phyloP scores from a whole-genome alignment of 2,888 invertebrate genomes.

The Nemapogon koenigi region DNA sequence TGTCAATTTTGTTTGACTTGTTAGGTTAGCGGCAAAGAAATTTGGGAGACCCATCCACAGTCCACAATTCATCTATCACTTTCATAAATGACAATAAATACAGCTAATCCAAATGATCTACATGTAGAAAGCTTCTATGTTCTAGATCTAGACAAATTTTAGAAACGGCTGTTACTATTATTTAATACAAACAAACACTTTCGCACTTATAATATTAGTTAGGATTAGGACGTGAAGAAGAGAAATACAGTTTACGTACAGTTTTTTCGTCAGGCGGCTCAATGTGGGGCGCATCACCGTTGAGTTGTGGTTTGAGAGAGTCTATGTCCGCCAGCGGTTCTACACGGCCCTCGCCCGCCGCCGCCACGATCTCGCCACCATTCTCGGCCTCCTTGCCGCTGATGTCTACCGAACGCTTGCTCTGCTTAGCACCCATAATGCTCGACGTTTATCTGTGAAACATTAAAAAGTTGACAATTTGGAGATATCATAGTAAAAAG shows the following conservation, averaged over 20 bases:
- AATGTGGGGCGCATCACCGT: constrained; percentile 72
- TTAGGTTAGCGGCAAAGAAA: too few relatives aligned
- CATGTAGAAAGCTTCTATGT: too few relatives aligned
- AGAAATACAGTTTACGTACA: constrained; percentile 49
- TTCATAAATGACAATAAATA: too few relatives aligned
- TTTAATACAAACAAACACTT: too few relatives aligned
- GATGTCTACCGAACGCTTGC: constrained; percentile 87
- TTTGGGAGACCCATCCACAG: too few relatives aligned
- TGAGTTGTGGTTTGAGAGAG: constrained; percentile 75
- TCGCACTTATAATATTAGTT: too few relatives aligned
- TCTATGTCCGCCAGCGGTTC: constrained; percentile 81
- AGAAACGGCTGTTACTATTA: too few relatives aligned
- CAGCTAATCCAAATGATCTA: too few relatives aligned
- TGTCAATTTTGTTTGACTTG: too few relatives aligned
- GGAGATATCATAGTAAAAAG: constrained; percentile 1
- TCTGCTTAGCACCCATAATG: constrained; percentile 86
- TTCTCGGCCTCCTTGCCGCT: constrained; percentile 73
- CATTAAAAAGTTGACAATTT: background rate
- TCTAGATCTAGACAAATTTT: too few relatives aligned
- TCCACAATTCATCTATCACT: too few relatives aligned
- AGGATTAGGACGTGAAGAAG: too few relatives aligned
- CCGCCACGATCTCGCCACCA: constrained; percentile 65
- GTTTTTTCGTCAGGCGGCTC: constrained; percentile 61
- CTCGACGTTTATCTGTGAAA: constrained; percentile 19
- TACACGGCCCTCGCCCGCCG: constrained; percentile 71